Evolutionary conservation across 2,113 vertebrate genomes (phyloP), one percentile per base, ranked within the genome.

Genomic region (Gallinago media): DNA sequence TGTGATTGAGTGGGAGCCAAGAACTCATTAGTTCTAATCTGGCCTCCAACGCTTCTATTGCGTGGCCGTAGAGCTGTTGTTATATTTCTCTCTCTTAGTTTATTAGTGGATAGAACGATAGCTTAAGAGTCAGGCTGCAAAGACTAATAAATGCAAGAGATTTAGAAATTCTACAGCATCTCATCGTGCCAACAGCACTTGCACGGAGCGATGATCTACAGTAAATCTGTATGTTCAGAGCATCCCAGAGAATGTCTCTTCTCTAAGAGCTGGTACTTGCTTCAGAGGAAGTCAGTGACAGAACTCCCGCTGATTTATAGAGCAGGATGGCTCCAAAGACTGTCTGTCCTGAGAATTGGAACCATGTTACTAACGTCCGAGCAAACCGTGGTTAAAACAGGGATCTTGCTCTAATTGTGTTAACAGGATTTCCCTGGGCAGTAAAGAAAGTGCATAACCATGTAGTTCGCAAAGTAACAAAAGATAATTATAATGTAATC

Each of bases 371-470:
- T 62, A n/a, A 17, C 18, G 17, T 89, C 95, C 36, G 2, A 87
- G 88, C 73, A 55, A 81, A 44, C 90, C 4, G 2, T 49, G 86
- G 61, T 87, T 46, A 26, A 88, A 93, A 55, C 65, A 34, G 92
- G 36, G 46, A 74, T 95, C 88, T 89, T 95, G 88, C 88, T 93
- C 79, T 89, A 78, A 70, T 86, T 87, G 85, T 85, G 91, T 96
- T 96, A 94, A 96, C 68, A 66, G 18, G 56, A 92, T 93, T 94
- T 97, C 92, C 92, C 92, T 93, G 96, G 95, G 68, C 89, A 40
- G 89, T 80, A 22, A 73, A 78, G 89, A 82, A 76, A 92, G 94
- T 94, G 96, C 95, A 90, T 91, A 92, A 62, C 87, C 68, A 2
- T 96, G 95, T 96, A 85, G 87, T 94, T 88, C 63, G 44, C 31